Evolutionary conservation across 1,140 invertebrate genomes (phyloP).

Genomic region (Atta cephalotes): DNA sequence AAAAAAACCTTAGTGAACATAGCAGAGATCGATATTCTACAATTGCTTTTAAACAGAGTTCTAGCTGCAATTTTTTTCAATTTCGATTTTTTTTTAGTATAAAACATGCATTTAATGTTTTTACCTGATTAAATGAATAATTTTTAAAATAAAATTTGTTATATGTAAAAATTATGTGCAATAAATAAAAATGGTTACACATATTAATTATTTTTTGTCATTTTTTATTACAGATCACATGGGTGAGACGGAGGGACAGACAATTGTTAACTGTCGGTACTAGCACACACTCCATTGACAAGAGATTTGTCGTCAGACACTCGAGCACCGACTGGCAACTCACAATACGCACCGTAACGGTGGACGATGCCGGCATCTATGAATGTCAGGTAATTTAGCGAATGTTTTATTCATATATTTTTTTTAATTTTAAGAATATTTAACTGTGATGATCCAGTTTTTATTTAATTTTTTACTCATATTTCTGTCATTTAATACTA

Average conservation of each 20-base stretch:
- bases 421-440: background rate
- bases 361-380: slow-evolving; percentile 91
- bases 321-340: slow-evolving; percentile 92
- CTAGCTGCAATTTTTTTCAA: too few species aligned
- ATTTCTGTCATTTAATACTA: background rate
- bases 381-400: slow-evolving; percentile 90
- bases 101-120: too few species aligned
- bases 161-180: too few species aligned
- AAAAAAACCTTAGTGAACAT: too few species aligned
- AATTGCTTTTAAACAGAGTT: too few species aligned
- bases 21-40: too few species aligned
- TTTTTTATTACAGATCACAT: slow-evolving; percentile 88
- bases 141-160: background rate
- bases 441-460: background rate
- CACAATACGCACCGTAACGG: slow-evolving; percentile 90
- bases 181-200: background rate
- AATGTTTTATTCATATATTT: background rate
- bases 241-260: slow-evolving; percentile 90
- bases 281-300: slow-evolving; percentile 91
- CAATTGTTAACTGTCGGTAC: slow-evolving; percentile 91
- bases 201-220: background rate
- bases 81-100: too few species aligned
- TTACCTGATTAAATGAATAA: too few species aligned
- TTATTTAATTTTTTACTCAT: background rate
- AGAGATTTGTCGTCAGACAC: slow-evolving; percentile 92